These are phyloP conservation scores for Prionailurus viverrinus DNA, from an alignment of 2,113 vertebrate species.

Conservation along the genomic window DNA sequence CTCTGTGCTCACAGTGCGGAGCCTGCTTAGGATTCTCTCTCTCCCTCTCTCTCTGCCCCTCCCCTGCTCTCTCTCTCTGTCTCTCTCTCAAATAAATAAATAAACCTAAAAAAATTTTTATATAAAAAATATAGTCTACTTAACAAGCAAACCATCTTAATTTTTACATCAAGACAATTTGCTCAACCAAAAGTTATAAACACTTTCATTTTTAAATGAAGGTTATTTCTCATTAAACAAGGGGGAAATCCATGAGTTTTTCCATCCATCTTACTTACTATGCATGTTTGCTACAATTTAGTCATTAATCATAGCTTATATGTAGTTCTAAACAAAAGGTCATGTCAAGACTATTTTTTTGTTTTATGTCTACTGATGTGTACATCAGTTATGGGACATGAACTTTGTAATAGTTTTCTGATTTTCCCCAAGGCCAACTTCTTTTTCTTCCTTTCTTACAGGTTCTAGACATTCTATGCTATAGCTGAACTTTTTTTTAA, in stretches of 20 bases:
- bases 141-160: background rate
- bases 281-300: conserved; percentile 1
- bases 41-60: too few species aligned
- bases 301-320: conserved; percentile 18
- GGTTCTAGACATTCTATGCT: background rate
- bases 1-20: too few species aligned
- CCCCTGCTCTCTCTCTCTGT: too few species aligned
- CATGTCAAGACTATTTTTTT: background rate
- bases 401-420: background rate
- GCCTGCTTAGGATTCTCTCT: too few species aligned
- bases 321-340: background rate
- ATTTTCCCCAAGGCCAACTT: background rate
- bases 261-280: background rate
- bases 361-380: background rate
- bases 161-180: conserved; percentile 8
- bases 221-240: conserved; percentile 33
- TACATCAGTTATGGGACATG: background rate
- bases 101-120: too few species aligned
- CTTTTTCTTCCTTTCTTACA: background rate
- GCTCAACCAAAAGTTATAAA: conserved; percentile 26
- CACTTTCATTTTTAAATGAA: conserved; percentile 8
- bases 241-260: background rate
- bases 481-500: background rate
- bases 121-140: background rate
- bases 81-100: too few species aligned